Evolutionary conservation across 1,140 invertebrate species (phyloP).

Genomic region (Habropoda laboriosa): DNA sequence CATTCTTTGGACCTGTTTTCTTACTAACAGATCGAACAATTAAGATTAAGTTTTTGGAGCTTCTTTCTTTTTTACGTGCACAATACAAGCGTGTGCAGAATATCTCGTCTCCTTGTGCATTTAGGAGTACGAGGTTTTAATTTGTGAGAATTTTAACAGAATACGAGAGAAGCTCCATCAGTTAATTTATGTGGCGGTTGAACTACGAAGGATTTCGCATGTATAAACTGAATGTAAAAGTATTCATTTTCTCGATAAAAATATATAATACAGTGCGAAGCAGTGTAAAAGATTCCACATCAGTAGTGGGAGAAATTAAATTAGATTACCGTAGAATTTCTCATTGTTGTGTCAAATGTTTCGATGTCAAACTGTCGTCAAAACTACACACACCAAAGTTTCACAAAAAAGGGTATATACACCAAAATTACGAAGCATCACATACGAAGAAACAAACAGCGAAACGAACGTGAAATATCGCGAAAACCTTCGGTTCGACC

Average conservation of each 20-base stretch:
- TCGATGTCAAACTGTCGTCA: too few relatives aligned
- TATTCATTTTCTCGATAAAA: neutral
- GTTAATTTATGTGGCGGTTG: neutral
- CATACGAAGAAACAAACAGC: neutral
- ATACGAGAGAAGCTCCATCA: conserved; percentile 6
- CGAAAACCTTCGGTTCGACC: neutral
- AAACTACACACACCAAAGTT: too few relatives aligned
- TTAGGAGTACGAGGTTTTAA: neutral
- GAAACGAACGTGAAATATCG: neutral
- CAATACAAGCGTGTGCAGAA: neutral
- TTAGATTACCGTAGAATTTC: neutral
- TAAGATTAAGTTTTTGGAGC: neutral
- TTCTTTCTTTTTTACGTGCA: conserved; percentile 23
- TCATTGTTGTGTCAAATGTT: too few relatives aligned
- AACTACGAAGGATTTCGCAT: neutral
- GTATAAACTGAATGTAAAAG: neutral
- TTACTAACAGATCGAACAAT: conserved; percentile 17
- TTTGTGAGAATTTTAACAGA: neutral
- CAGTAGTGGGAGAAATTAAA: neutral
- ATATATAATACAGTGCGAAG: too few relatives aligned
- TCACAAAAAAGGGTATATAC: too few relatives aligned
- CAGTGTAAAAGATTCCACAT: neutral
- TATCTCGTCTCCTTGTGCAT: neutral
- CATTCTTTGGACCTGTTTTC: neutral
- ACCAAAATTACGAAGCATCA: neutral